Percentiles rank a stretch among this genome's conserved stretches.
Evolutionary conservation across 2,888 invertebrate species (phyloP).

Genomic region (Nomada lathburiana): DNA sequence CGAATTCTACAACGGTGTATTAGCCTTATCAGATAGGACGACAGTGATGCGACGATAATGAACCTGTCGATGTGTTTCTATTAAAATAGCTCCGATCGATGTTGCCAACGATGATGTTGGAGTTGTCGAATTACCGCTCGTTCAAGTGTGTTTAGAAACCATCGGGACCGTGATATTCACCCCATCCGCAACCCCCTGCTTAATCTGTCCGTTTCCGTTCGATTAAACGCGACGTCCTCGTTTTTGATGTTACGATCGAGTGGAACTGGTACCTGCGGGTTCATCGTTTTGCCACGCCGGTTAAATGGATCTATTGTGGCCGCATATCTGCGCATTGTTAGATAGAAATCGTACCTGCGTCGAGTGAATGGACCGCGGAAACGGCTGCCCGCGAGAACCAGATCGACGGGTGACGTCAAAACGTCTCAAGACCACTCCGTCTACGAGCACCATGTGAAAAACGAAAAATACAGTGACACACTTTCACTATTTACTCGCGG

Average conservation of each 20-base stretch:
- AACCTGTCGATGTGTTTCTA: not conserved
- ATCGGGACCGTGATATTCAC: constrained; percentile 18
- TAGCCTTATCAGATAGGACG: not conserved
- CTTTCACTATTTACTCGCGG: constrained; percentile 65
- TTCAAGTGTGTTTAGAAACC: not conserved
- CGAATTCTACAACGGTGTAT: not conserved
- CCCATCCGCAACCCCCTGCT: constrained; percentile 25
- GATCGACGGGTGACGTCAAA: constrained; percentile 63
- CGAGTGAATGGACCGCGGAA: constrained; percentile 20
- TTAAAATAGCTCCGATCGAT: too few relatives aligned
- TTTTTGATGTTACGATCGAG: constrained; percentile 5
- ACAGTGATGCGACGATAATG: not conserved
- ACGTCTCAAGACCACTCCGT: constrained; percentile 64
- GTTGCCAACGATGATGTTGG: not conserved
- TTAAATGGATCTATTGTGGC: constrained; percentile 32
- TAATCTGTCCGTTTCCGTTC: constrained; percentile 52
- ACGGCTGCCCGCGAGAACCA: constrained; percentile 29
- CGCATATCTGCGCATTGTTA: constrained; percentile 12
- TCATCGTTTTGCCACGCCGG: not conserved
- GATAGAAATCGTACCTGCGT: constrained; percentile 13
- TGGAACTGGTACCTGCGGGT: not conserved
- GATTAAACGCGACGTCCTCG: constrained; percentile 51
- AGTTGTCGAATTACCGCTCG: too few relatives aligned
- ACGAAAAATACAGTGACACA: constrained; percentile 71
- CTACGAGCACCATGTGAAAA: constrained; percentile 51